A percentile compares a stretch with the other conserved stretches of the same genome.
Evolutionary conservation across 2,113 vertebrate genomes (phyloP).

Genomic region (Piaya cayana): DNA sequence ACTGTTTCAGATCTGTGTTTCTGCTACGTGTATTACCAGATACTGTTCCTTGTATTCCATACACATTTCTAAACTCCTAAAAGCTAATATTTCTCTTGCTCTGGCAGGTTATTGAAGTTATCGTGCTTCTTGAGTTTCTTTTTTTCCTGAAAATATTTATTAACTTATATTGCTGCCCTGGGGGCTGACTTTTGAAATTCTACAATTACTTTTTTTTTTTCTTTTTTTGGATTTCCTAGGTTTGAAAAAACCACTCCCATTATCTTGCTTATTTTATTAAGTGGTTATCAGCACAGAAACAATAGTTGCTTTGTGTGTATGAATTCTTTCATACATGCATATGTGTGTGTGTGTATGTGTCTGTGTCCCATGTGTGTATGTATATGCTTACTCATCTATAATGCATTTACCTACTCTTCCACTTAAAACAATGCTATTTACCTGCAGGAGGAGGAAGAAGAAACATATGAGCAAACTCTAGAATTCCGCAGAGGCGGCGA

Average conservation of each 20-base stretch:
- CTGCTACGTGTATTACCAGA: neutral
- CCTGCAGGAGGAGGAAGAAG: constrained; percentile 92
- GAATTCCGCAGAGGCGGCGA: constrained; percentile 95
- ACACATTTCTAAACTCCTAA: neutral
- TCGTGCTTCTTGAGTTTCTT: neutral
- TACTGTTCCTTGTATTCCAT: neutral
- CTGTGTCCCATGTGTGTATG: neutral
- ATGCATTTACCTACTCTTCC: neutral
- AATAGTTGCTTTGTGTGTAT: neutral
- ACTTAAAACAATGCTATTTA: constrained; percentile 71
- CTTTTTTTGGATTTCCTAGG: neutral
- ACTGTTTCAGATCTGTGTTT: neutral
- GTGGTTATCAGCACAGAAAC: neutral
- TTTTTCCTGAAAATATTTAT: neutral
- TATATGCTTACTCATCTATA: neutral
- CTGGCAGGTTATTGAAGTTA: neutral
- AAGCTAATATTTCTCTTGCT: neutral
- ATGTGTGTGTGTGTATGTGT: neutral
- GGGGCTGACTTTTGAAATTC: neutral
- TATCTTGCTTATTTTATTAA: neutral
- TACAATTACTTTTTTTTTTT: neutral
- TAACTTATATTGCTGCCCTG: neutral
- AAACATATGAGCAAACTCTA: constrained; percentile 90
- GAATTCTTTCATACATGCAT: neutral
- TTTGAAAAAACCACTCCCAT: neutral